Percentiles rank a stretch among this genome's conserved stretches.
Conservation (phyloP, 2,797 vertebrate species). For the Myiothlypis coronata region DNA sequence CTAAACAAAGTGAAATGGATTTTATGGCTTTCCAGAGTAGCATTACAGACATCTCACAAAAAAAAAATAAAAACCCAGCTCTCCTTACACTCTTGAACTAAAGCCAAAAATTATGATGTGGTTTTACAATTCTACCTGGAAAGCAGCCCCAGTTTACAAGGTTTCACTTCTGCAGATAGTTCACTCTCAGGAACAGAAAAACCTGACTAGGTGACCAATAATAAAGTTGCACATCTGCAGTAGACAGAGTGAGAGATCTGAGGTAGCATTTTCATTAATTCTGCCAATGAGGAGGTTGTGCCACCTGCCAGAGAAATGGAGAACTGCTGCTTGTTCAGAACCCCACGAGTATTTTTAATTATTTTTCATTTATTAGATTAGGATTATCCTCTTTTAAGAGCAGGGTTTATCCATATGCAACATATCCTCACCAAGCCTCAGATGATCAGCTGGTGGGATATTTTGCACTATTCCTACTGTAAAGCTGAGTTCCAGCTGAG, state of each 20-base stretch:
- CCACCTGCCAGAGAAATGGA: not conserved
- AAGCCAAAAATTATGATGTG: not conserved
- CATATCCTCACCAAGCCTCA: not conserved
- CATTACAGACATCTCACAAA: not conserved
- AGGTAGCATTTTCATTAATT: not conserved
- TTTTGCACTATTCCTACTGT: not conserved
- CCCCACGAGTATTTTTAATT: fast-evolving
- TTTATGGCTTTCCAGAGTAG: not conserved
- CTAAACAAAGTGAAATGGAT: not conserved
- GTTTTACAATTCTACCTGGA: not conserved
- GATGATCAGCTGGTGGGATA: not conserved
- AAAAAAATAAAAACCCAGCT: not conserved
- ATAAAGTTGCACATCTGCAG: not conserved
- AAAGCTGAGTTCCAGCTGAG: not conserved
- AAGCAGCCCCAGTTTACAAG: not conserved
- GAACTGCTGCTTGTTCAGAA: not conserved
- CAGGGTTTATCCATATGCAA: not conserved
- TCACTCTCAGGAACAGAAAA: not conserved
- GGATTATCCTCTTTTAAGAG: not conserved
- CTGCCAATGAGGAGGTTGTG: not conserved
- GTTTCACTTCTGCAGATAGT: not conserved
- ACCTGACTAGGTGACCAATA: not conserved
- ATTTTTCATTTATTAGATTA: not conserved
- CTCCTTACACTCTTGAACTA: not conserved
- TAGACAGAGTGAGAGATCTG: not conserved